A percentile compares a stretch with the other conserved stretches of the same genome.
Evolutionary conservation across 1,140 invertebrate species (phyloP).

Genomic region (Holotrichia oblita): DNA sequence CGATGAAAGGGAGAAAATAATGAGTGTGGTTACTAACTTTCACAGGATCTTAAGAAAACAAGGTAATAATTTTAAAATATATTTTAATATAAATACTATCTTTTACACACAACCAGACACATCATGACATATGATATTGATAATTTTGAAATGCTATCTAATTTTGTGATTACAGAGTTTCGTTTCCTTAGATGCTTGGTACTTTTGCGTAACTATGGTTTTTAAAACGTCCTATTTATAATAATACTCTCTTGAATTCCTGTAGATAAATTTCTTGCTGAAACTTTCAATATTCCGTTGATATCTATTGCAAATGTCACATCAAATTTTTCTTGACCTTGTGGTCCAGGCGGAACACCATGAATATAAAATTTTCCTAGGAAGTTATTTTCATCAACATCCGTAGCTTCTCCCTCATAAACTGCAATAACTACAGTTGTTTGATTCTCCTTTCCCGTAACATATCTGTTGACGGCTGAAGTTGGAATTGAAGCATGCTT

Average conservation of each 20-base stretch:
- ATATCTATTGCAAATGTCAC: background rate
- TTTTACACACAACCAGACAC: no score
- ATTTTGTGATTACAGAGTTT: no score
- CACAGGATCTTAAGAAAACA: no score
- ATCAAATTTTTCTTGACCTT: background rate
- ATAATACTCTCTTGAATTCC: background rate
- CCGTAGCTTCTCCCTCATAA: background rate
- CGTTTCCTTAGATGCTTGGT: no score
- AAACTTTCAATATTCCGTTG: background rate
- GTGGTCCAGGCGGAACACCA: background rate
- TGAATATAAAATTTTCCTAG: background rate
- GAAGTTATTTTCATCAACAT: background rate
- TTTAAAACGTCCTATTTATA: background rate
- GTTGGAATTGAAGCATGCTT: background rate
- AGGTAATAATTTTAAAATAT: no score
- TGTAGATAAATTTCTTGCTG: background rate
- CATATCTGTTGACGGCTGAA: background rate
- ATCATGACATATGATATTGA: no score
- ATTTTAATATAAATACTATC: no score
- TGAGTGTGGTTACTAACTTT: no score
- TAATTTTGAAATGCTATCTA: no score
- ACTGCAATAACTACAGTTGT: background rate
- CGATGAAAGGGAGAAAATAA: no score
- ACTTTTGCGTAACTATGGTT: background rate
- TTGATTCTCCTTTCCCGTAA: background rate